phyloP scores from a whole-genome alignment of 1,140 invertebrate species.

The Aphaenogaster floridana region DNA sequence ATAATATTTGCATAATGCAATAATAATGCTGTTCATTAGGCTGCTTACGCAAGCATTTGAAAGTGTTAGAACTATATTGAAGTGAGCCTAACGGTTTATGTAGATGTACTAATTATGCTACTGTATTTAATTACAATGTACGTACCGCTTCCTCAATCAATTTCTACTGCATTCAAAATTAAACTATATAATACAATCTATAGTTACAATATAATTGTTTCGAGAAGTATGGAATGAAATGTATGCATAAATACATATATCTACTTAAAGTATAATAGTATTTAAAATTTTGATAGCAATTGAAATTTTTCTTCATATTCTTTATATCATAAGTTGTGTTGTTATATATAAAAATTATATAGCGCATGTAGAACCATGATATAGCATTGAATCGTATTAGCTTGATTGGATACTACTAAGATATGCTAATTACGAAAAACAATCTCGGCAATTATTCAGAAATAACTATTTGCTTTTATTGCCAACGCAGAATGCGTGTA shows the following conservation, averaged over 20 bases:
- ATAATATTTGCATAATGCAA: constrained; percentile 21
- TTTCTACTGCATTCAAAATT: not conserved
- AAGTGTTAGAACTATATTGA: not conserved
- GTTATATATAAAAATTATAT: not conserved
- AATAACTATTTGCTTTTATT: not conserved
- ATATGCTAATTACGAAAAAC: constrained; percentile 13
- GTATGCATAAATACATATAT: not conserved
- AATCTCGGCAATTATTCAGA: not conserved
- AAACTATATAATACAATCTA: not conserved
- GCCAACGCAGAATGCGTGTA: not conserved
- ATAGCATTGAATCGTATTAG: not conserved
- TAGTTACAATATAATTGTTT: not conserved
- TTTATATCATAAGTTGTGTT: not conserved
- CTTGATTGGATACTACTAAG: not conserved
- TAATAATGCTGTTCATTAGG: constrained; percentile 1
- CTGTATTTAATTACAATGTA: not conserved
- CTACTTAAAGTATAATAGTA: not conserved
- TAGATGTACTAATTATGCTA: not conserved
- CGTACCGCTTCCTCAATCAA: not conserved
- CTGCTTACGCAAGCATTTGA: constrained; percentile 24
- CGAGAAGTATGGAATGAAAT: not conserved
- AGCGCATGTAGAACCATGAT: not conserved
- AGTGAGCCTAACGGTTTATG: not conserved
- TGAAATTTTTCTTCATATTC: not conserved
- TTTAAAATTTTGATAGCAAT: not conserved